Conservation (phyloP, 2,113 vertebrate genomes). For the Tetrao urogallus region DNA sequence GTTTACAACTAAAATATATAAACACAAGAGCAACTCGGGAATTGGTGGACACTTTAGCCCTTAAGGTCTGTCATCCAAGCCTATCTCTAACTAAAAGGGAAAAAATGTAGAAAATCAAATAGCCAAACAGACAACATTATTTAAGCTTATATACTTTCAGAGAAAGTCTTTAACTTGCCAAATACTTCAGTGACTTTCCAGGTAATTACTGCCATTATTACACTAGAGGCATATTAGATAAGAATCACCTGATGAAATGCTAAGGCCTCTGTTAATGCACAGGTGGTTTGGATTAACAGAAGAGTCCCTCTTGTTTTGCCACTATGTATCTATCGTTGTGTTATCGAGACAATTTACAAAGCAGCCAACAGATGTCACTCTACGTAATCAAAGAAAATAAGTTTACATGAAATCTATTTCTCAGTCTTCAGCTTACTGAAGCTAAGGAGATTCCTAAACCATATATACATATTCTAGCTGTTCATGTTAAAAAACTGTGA, state of each 20-base stretch:
- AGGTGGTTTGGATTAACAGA: background rate
- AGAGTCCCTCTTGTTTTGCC: background rate
- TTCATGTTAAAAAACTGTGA: background rate
- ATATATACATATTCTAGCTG: background rate
- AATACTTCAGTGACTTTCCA: background rate
- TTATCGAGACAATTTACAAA: background rate
- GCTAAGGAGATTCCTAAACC: background rate
- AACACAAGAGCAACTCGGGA: background rate
- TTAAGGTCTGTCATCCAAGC: background rate
- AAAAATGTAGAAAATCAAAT: background rate
- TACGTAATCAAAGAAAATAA: background rate
- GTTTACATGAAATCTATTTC: background rate
- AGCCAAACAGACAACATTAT: background rate
- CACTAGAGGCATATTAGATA: background rate
- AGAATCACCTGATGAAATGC: background rate
- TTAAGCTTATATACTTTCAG: background rate
- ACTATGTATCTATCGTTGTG: background rate
- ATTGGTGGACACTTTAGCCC: accelerated
- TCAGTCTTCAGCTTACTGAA: background rate
- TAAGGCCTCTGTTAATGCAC: background rate
- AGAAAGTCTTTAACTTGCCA: background rate
- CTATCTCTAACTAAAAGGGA: background rate
- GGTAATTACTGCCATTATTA: background rate
- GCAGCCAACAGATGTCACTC: conserved; percentile 47
- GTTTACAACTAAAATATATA: background rate